Conservation (phyloP, 2,113 vertebrate genomes). For the Pyxicephalus adspersus region DNA sequence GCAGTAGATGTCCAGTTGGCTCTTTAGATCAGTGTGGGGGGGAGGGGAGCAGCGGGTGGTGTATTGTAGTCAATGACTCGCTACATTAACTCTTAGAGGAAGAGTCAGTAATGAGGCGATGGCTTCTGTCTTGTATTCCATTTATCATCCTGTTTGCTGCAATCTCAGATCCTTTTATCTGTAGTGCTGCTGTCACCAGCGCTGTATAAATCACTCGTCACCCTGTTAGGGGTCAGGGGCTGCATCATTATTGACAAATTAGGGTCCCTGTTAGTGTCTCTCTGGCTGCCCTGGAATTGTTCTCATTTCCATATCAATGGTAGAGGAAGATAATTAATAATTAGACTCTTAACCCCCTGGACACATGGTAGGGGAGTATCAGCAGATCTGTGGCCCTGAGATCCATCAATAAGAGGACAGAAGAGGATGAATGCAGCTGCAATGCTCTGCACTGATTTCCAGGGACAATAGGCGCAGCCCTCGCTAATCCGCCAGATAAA, state of each 20-base stretch:
- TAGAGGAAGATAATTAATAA: slow-evolving; percentile 47
- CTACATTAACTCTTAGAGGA: slow-evolving; percentile 94
- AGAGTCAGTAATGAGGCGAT: slow-evolving; percentile 92
- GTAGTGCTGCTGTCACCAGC: slow-evolving; percentile 86
- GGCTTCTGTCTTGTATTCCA: slow-evolving; percentile 92
- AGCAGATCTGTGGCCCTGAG: not conserved
- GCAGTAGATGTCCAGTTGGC: too few species aligned
- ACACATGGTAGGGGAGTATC: slow-evolving; percentile 49
- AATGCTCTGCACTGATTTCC: not conserved
- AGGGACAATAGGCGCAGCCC: not conserved
- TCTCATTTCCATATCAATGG: slow-evolving; percentile 49
- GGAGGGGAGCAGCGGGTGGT: not conserved
- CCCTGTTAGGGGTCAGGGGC: slow-evolving; percentile 90
- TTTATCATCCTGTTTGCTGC: slow-evolving; percentile 99
- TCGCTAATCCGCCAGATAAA: not conserved
- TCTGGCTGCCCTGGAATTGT: not conserved
- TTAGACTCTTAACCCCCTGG: slow-evolving; percentile 54
- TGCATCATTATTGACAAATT: slow-evolving; percentile 93
- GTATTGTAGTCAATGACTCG: slow-evolving; percentile 80
- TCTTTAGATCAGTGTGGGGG: not conserved
- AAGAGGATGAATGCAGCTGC: not conserved
- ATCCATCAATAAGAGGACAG: slow-evolving; percentile 1
- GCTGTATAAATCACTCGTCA: slow-evolving; percentile 96
- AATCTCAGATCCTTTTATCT: slow-evolving; percentile 98
- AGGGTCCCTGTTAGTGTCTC: slow-evolving; percentile 81